A percentile compares a stretch with the other conserved stretches of the same genome.
Conservation (phyloP, 1,140 invertebrate species). For the Arion vulgaris region DNA sequence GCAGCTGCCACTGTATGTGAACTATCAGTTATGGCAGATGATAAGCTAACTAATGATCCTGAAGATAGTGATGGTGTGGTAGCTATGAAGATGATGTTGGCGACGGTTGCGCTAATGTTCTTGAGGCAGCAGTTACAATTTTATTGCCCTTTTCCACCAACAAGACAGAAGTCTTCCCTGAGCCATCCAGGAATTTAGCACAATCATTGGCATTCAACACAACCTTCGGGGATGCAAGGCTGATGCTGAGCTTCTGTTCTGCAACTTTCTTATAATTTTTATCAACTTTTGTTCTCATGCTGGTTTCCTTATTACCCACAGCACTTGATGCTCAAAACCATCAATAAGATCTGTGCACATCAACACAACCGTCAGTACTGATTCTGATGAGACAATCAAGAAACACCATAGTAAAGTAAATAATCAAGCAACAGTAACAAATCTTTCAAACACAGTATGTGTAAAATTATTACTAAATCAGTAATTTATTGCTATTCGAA, state of each 20-base stretch:
- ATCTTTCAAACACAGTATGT: too few relatives aligned
- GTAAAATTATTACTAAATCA: too few relatives aligned
- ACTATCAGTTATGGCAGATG: not conserved
- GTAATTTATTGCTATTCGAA: too few relatives aligned
- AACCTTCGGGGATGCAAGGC: constrained; percentile 27
- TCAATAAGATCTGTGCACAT: too few relatives aligned
- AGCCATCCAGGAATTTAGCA: constrained; percentile 22
- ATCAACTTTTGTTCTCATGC: constrained; percentile 28
- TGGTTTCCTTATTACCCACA: not conserved
- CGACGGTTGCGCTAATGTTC: not conserved
- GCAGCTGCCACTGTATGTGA: not conserved
- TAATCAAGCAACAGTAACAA: too few relatives aligned
- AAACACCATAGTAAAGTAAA: too few relatives aligned
- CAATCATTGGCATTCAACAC: constrained; percentile 35
- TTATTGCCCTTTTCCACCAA: constrained; percentile 23
- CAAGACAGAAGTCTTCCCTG: constrained; percentile 28
- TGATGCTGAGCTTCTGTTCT: constrained; percentile 23
- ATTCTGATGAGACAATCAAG: not conserved
- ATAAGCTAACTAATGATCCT: not conserved
- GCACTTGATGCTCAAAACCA: not conserved
- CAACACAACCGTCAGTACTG: not conserved
- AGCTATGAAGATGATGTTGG: not conserved
- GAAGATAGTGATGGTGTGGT: not conserved
- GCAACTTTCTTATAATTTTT: constrained; percentile 13
- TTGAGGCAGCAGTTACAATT: constrained; percentile 23